A percentile compares a stretch with the other conserved stretches of the same genome.
These are phyloP conservation scores for Rostratula benghalensis DNA, from an alignment of 2,113 vertebrate genomes.

Conservation along the genomic window DNA sequence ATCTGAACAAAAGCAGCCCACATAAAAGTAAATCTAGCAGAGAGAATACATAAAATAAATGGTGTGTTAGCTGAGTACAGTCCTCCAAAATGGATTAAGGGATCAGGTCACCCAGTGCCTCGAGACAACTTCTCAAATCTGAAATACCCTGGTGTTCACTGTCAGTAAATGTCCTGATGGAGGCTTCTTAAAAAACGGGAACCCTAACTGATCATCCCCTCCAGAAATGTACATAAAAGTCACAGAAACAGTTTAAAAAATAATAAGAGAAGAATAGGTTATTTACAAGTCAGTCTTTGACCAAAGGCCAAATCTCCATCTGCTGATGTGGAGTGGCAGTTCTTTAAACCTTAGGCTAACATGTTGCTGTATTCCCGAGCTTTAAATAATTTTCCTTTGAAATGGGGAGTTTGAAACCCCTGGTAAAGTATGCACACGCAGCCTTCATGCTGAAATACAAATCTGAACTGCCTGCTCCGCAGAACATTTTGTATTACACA, in stretches of 20 bases:
- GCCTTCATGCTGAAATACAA: conserved; percentile 36
- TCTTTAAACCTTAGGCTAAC: conserved; percentile 46
- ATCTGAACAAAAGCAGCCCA: conserved; percentile 39
- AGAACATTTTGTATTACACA: conserved; percentile 46
- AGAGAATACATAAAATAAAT: conserved; percentile 48
- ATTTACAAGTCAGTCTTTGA: conserved; percentile 58
- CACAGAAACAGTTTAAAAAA: conserved; percentile 53
- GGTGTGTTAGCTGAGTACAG: neutral
- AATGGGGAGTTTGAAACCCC: conserved; percentile 21
- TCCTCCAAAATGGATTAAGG: conserved; percentile 31
- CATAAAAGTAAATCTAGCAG: conserved; percentile 38
- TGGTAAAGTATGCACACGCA: neutral
- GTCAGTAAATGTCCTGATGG: neutral
- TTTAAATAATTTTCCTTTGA: conserved; percentile 64
- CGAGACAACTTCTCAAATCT: neutral
- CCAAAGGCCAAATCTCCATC: conserved; percentile 39
- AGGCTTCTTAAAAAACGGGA: conserved; percentile 7
- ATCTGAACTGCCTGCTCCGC: conserved; percentile 36
- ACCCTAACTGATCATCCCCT: conserved; percentile 21
- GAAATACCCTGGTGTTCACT: neutral
- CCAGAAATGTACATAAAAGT: conserved; percentile 40
- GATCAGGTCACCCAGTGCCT: neutral
- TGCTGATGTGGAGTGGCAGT: conserved; percentile 7
- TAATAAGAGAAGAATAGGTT: conserved; percentile 43
- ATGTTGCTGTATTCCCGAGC: conserved; percentile 36